Base-by-base conservation (phyloP, 2,888 invertebrate species). In the Hemicrepidius hirtus region DNA sequence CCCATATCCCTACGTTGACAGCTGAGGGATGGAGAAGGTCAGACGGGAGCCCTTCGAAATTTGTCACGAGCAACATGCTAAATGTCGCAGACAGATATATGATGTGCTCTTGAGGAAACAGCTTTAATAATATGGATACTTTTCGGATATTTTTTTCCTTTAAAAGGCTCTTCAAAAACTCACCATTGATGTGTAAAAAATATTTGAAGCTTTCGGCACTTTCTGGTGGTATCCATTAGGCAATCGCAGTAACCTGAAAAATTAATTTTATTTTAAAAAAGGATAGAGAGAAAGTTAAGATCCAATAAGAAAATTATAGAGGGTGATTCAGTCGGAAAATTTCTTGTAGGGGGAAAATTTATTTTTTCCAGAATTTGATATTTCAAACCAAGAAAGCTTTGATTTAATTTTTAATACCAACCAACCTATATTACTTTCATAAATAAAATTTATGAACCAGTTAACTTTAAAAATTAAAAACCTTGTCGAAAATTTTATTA, bases 11-110 rank as follows among this genome's bases (percentile, higher is more conserved):
- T 44, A 55, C 66, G 76, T 49, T 75, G 76, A 73, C 71, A 76
- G 73, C 57, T 46, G 50, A 68, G 71, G 76, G 76, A 71, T 49
- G 68, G 62, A 75, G 71, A 69, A 77, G 77, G 75, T 74, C 76
- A 73, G 72, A 49, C 49, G 62, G 53, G 50, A 66, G 63, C 72
- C 74, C 74, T 67, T 70, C 57, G 44, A 67, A 77, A 78, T 75
- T 78, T 74, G 75, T 77, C 77, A 77, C 59, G 44, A 73, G 67
- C 78, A 77, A 72, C 75, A 76, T 76, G 78, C 75, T 77, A 75
- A 71, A 76, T 74, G 77, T 77, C 76, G 76, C 73, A 70, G 74
- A 77, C 76, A 78, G 77, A 78, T 75, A 76, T 76, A 73, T 70
- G 73, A 65, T 50, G 60, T 44, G 59, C 40, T 63, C 65, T 65